Evolutionary conservation across 2,888 invertebrate genomes (phyloP), one percentile per base, ranked within the genome.

Genomic region (Boloria selene): DNA sequence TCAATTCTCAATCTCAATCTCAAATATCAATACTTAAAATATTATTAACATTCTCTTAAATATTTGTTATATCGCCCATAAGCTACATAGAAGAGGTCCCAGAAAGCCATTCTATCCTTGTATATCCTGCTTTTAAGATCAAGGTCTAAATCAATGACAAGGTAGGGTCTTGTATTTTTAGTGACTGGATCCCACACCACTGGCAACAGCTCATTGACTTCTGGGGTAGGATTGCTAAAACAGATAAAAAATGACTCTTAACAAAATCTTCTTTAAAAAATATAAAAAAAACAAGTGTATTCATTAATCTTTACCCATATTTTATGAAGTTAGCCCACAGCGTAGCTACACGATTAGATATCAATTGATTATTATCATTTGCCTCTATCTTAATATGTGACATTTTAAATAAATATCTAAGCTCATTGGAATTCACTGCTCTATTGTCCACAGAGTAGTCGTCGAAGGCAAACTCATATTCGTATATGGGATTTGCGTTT

Each of bases 271-370:
- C 13, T 5, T 4, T 16, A 47, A 22, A 47, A 4, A 17, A n/a
- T 6, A 31, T 44, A 13, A 14, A 16, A 45, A 10, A 22, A 56
- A 51, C 4, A 58, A 47, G 5, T 31, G 13, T 38, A 61, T 52
- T 38, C 31, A 18, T 2, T 49, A 49, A 47, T 75, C 81, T 31
- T 80, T 78, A 91, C 91, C 90, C 91, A 70, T 80, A 83, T 81
- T 90, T 91, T 3, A 91, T 80, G 62, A 91, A 91, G 72, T 91
- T 90, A 0, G 85, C 71, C 91, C 91, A 91, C 64, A 91, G 72
- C 17, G 80, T 81, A 16, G 84, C 81, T 17, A 90, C 79, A 14
- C 85, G 82, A 51, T 88, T 81, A 6, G 75, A 73, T 31, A 89
- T 74, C 4, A 85, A 56, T 70, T 83, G 76, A 55, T 86, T 86